A percentile compares a stretch with the other conserved stretches of the same genome.
These are phyloP conservation scores for Pseudopleuronectes americanus DNA, from an alignment of 2,797 vertebrate species.

Conservation along the genomic window DNA sequence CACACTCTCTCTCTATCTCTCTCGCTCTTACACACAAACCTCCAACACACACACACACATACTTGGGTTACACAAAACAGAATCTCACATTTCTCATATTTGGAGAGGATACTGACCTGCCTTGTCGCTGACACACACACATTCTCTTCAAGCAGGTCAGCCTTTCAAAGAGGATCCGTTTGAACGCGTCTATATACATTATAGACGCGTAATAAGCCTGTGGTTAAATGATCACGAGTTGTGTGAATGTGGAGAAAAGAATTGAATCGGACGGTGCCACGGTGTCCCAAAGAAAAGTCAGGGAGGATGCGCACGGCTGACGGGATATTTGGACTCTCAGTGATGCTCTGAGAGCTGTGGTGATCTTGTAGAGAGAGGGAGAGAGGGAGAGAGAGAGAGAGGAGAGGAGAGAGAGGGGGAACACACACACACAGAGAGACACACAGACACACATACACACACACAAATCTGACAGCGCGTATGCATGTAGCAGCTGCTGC, in stretches of 20 bases:
- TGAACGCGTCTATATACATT: constrained; percentile 91
- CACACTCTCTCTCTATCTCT: constrained; percentile 25
- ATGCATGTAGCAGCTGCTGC: constrained; percentile 66
- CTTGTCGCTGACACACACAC: constrained; percentile 87
- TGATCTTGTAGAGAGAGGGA: constrained; percentile 66
- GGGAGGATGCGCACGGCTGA: constrained; percentile 77
- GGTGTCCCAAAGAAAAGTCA: too few relatives aligned
- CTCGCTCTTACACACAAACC: background rate
- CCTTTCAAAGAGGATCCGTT: constrained; percentile 86
- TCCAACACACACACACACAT: constrained; percentile 17
- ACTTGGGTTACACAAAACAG: constrained; percentile 63
- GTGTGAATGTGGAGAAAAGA: background rate
- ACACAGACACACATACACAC: constrained; percentile 42
- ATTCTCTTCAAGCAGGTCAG: constrained; percentile 87
- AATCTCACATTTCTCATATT: constrained; percentile 75
- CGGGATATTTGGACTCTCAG: constrained; percentile 80
- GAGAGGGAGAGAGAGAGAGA: constrained; percentile 28
- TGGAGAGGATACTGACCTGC: constrained; percentile 84
- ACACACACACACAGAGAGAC: constrained; percentile 40
- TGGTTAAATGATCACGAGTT: constrained; percentile 52
- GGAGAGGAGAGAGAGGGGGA: constrained; percentile 33
- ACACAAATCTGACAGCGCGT: constrained; percentile 74
- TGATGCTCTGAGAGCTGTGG: constrained; percentile 80
- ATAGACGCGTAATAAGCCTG: too few relatives aligned
- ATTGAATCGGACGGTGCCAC: background rate